Conservation (phyloP, 2,888 invertebrate species). For the Lymantria monacha region DNA sequence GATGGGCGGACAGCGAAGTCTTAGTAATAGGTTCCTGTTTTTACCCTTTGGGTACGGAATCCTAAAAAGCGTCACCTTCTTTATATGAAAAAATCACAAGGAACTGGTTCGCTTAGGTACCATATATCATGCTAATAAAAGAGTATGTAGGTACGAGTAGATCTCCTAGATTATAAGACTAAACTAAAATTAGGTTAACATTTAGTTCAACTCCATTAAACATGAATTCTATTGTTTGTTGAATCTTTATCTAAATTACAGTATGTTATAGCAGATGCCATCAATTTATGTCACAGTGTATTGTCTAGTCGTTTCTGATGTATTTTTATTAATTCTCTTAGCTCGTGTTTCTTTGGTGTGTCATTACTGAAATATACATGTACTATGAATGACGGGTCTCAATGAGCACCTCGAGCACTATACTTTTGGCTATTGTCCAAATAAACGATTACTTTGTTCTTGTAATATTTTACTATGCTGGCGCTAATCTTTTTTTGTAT, state of each 20-base stretch:
- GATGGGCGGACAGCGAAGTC: too few relatives aligned
- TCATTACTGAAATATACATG: neutral
- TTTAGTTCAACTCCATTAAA: constrained; percentile 5
- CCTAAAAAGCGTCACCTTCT: too few relatives aligned
- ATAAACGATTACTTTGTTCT: constrained; percentile 57
- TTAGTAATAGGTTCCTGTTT: too few relatives aligned
- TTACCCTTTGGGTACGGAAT: too few relatives aligned
- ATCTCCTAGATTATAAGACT: neutral
- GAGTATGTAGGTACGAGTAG: too few relatives aligned
- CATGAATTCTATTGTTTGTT: constrained; percentile 8
- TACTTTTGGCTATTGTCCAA: constrained; percentile 54
- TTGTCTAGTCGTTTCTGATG: constrained; percentile 1
- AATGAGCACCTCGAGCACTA: constrained; percentile 42
- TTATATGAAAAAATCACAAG: too few relatives aligned
- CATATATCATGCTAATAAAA: too few relatives aligned
- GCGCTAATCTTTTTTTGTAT: constrained; percentile 41
- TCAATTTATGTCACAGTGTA: neutral
- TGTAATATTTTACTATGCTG: constrained; percentile 49
- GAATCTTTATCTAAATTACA: constrained; percentile 4
- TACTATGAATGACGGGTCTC: constrained; percentile 55
- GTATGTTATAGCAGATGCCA: neutral
- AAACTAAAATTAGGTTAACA: constrained; percentile 1
- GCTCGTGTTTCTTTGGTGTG: too few relatives aligned
- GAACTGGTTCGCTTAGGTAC: too few relatives aligned
- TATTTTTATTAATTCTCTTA: neutral